A percentile compares a stretch with the other conserved stretches of the same genome.
These are phyloP conservation scores for Tympanoctomys barrerae DNA, from an alignment of 2,797 vertebrate genomes.

Conservation along the genomic window DNA sequence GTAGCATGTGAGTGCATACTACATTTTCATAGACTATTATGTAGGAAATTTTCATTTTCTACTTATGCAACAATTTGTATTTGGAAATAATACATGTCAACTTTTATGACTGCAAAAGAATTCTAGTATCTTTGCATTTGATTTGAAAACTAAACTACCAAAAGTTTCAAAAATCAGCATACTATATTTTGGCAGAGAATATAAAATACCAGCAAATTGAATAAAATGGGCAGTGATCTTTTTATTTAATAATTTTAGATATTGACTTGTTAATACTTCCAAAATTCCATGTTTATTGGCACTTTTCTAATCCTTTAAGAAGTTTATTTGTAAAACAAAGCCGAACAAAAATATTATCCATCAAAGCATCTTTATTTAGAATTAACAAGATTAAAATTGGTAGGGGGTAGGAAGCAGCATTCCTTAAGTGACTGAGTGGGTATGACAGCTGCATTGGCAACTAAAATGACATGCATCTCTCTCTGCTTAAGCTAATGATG, in stretches of 20 bases:
- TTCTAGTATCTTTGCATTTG: conserved; percentile 63
- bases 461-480: neutral
- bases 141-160: conserved; percentile 73
- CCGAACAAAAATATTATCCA: conserved; percentile 38
- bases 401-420: neutral
- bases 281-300: neutral
- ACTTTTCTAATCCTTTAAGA: conserved; percentile 42
- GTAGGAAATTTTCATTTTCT: conserved; percentile 69
- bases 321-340: conserved; percentile 61
- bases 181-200: conserved; percentile 59
- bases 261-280: neutral
- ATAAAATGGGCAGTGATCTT: neutral
- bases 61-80: conserved; percentile 64
- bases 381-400: neutral
- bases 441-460: neutral
- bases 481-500: neutral
- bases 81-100: conserved; percentile 36
- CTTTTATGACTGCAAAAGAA: conserved; percentile 52
- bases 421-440: conserved; percentile 28
- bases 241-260: conserved; percentile 49
- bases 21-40: conserved; percentile 63
- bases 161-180: conserved; percentile 25
- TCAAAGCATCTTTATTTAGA: conserved; percentile 33
- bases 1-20: conserved; percentile 56
- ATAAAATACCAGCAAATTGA: conserved; percentile 35